Conservation (phyloP, 2,113 vertebrate genomes). For the Phalacrocorax brasilianus region DNA sequence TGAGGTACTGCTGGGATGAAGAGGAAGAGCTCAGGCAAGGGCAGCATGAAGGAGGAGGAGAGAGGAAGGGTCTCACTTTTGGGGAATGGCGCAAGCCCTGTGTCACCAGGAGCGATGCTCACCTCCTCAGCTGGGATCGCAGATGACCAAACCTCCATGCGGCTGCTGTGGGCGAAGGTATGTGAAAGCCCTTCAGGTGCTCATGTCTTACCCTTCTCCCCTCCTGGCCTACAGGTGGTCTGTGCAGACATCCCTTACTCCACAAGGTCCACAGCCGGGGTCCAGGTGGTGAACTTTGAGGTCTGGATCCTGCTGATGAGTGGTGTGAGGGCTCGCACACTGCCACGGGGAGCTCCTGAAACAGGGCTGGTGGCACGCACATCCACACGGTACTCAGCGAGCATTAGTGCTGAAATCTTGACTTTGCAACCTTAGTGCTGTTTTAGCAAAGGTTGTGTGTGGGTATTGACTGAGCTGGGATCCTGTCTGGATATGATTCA, state of each 20-base stretch:
- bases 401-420: neutral
- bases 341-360: rapidly evolving
- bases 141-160: rapidly evolving
- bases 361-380: neutral
- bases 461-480: neutral
- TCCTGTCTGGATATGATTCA: conserved; percentile 41
- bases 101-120: neutral
- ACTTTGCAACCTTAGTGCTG: neutral
- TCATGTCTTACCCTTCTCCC: neutral
- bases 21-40: neutral
- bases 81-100: neutral
- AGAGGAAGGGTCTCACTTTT: neutral
- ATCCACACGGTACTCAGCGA: rapidly evolving
- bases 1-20: neutral
- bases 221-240: neutral
- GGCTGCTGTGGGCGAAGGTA: rapidly evolving
- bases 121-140: rapidly evolving
- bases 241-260: neutral
- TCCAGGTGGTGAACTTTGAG: neutral
- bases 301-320: neutral
- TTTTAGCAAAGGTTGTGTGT: neutral
- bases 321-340: neutral
- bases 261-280: rapidly evolving
- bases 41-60: neutral
- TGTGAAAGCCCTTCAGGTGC: neutral